phyloP scores from a whole-genome alignment of 2,888 invertebrate species.

The Noctua janthina region DNA sequence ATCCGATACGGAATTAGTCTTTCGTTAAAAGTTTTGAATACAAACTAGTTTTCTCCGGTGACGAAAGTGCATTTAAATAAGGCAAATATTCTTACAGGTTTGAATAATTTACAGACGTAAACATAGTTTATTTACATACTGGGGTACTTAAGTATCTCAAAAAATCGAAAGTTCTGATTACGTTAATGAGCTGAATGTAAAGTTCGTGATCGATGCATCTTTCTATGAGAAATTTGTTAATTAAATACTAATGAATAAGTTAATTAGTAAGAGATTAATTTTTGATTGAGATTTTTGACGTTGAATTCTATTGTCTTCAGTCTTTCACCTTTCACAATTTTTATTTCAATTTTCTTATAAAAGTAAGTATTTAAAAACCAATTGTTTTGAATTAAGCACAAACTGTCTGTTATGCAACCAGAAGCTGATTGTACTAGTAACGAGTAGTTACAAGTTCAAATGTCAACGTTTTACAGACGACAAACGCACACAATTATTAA shows the following conservation, averaged over 20 bases:
- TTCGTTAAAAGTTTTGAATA: background rate
- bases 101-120: conserved; percentile 6
- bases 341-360: background rate
- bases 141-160: background rate
- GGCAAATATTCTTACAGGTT: conserved; percentile 26
- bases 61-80: conserved; percentile 38
- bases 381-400: background rate
- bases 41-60: conserved; percentile 20
- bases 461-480: conserved; percentile 32
- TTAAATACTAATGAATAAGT: background rate
- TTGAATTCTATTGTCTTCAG: background rate
- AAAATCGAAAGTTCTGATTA: conserved; percentile 42
- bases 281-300: background rate
- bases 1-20: background rate
- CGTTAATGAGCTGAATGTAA: conserved; percentile 1
- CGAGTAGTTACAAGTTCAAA: conserved; percentile 47
- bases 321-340: background rate
- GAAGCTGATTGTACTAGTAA: background rate
- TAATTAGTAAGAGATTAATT: background rate
- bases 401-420: conserved; percentile 1
- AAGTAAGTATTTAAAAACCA: background rate
- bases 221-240: background rate
- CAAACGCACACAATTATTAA: conserved; percentile 19
- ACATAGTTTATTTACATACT: conserved; percentile 40
- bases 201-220: background rate